Evolutionary conservation across 1,140 invertebrate genomes (phyloP).

Genomic region (Microplitis demolitor): DNA sequence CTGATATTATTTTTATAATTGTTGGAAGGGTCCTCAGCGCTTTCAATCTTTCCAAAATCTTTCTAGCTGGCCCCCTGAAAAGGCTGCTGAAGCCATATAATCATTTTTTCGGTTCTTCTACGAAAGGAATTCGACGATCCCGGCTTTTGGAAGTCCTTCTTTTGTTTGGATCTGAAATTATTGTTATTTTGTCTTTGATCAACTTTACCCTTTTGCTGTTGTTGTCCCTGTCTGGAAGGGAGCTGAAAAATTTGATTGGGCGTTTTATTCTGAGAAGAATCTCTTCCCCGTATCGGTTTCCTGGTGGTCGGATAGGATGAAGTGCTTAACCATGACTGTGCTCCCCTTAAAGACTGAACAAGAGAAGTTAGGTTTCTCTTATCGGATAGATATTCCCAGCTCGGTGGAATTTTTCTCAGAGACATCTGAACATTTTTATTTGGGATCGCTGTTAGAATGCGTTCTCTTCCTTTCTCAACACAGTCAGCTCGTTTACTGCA

Average conservation of each 20-base stretch:
- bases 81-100: too few species aligned
- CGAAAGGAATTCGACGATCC: too few species aligned
- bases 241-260: neutral
- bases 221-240: neutral
- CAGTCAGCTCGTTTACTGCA: conserved; percentile 42
- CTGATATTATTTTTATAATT: conserved; percentile 37
- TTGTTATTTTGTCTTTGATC: too few species aligned
- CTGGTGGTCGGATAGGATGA: conserved; percentile 1
- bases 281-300: neutral
- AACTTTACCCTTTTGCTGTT: too few species aligned
- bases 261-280: neutral
- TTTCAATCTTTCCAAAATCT: conserved; percentile 32
- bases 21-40: conserved; percentile 26
- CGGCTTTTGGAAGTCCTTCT: too few species aligned
- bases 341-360: conserved; percentile 38
- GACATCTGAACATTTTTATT: conserved; percentile 32
- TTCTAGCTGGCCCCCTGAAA: too few species aligned
- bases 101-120: too few species aligned
- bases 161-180: too few species aligned
- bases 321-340: conserved; percentile 32
- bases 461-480: conserved; percentile 35
- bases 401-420: conserved; percentile 32
- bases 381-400: conserved; percentile 32
- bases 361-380: conserved; percentile 29
- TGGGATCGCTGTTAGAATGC: conserved; percentile 24